Base-by-base conservation (phyloP, 2,797 vertebrate genomes). In the Columba guinea region DNA sequence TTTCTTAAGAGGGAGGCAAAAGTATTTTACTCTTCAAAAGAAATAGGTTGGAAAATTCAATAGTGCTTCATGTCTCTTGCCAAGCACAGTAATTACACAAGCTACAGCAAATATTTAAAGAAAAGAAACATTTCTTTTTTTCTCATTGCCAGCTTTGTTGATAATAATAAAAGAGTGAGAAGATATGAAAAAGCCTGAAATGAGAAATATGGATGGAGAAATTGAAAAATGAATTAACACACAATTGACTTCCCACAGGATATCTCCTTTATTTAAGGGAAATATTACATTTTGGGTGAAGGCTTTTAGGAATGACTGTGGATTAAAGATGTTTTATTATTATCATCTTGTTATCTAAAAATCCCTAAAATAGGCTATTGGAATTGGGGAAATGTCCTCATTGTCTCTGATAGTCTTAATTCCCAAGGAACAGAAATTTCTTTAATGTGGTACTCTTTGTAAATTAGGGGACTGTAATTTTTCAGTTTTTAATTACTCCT, bases 21-120 rank as follows among this genome's bases (percentile, higher is more conserved):
- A 95, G 13, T 75, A 55, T 94, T 95, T 95, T 87, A 56, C 19
- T 92, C 48, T 89, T 96, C 48, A 92, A 91, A 95, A 96, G 83
- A 96, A 95, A 76, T 74, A 74, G 24, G 5, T 92, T 94, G 32
- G 77, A 89, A 97, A 97, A 96, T 94, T 94, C 94, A 90, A 63
- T 92, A 94, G 52, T 48, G 18, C 19, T 90, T 95, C 74, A 62
- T 48, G 67, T 84, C 49, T 87, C 79, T 94, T 84, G 64, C 68
- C 88, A 94, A 90, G 82, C 52, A 58, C 41, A 83, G 70, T 94
- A 95, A 96, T 96, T 96, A 94, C 86, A 90, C 24, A 82, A 89
- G 60, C 51, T 94, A 91, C 56, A 68, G 88, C 90, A 96, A 96
- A 96, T 96, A 96, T 96, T 93, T 95, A 94, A 96, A 86, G 76